Evolutionary conservation across 1,140 invertebrate species (phyloP).

Genomic region (Drosophila sucinea): DNA sequence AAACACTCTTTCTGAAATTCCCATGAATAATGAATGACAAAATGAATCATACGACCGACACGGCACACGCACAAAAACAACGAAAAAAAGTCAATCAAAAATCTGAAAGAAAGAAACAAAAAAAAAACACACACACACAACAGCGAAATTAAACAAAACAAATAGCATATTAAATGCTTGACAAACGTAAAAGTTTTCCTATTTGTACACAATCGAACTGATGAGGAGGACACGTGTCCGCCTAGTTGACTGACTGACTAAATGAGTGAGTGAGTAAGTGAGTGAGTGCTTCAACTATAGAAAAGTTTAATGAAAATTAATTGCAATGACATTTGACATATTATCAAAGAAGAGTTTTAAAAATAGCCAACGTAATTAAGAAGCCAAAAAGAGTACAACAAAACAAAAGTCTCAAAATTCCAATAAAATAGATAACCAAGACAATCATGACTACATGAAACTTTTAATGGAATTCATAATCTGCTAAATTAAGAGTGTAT

Average conservation of each 20-base stretch:
- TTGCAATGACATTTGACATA: constrained; percentile 70
- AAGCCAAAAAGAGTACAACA: too few relatives aligned
- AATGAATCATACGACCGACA: constrained; percentile 30
- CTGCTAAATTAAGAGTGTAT: background rate
- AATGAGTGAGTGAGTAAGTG: background rate
- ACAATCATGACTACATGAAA: background rate
- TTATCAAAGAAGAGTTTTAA: constrained; percentile 25
- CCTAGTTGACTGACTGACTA: background rate
- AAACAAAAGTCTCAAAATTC: background rate
- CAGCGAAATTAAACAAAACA: constrained; percentile 28
- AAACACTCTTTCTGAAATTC: constrained; percentile 20
- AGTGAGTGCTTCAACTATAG: background rate
- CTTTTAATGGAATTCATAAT: too few relatives aligned
- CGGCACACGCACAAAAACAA: background rate
- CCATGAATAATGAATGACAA: constrained; percentile 46
- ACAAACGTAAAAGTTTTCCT: constrained; percentile 39
- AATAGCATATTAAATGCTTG: constrained; percentile 56
- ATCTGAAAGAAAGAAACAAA: background rate
- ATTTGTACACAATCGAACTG: too few relatives aligned
- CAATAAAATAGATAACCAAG: background rate
- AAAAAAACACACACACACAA: background rate
- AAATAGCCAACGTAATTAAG: constrained; percentile 33
- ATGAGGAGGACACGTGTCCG: background rate
- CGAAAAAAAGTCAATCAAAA: constrained; percentile 24
- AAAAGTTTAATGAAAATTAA: constrained; percentile 31